Evolutionary conservation across 2,113 vertebrate genomes (phyloP).

Genomic region (Dascyllus trimaculatus): DNA sequence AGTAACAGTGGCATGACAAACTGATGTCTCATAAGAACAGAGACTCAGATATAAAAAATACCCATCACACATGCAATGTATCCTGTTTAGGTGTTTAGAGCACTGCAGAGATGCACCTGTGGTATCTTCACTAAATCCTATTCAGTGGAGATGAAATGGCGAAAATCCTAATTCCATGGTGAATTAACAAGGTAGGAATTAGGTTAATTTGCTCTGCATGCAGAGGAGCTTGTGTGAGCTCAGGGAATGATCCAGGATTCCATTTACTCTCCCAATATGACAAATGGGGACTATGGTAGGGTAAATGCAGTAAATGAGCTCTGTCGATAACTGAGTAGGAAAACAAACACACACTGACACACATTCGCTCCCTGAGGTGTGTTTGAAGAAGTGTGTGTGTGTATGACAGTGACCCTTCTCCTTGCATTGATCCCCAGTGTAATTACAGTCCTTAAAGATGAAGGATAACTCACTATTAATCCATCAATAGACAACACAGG

Average conservation of each 20-base stretch:
- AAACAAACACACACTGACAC: constrained; percentile 2
- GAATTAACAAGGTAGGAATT: constrained; percentile 74
- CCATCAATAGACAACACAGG: constrained; percentile 77
- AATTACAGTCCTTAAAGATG: constrained; percentile 71
- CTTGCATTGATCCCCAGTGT: constrained; percentile 45
- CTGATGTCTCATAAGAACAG: background rate
- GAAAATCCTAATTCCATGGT: constrained; percentile 75
- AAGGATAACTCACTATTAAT: constrained; percentile 75
- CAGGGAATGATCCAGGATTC: constrained; percentile 74
- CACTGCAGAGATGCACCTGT: constrained; percentile 21
- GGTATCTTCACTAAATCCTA: constrained; percentile 38
- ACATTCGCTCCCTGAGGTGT: constrained; percentile 42
- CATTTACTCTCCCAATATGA: constrained; percentile 24
- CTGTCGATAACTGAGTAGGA: background rate
- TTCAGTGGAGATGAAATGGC: constrained; percentile 52
- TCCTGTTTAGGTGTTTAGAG: constrained; percentile 22
- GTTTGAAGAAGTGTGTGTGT: constrained; percentile 37
- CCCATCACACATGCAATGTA: constrained; percentile 1
- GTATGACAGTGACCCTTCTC: constrained; percentile 44
- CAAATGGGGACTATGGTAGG: constrained; percentile 12
- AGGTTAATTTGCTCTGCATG: constrained; percentile 77
- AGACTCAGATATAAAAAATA: background rate
- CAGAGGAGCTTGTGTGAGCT: constrained; percentile 63
- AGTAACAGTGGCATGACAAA: too few relatives aligned
- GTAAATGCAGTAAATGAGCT: constrained; percentile 40